phyloP scores from a whole-genome alignment of 2,888 invertebrate species.

The Andrena camellia region DNA sequence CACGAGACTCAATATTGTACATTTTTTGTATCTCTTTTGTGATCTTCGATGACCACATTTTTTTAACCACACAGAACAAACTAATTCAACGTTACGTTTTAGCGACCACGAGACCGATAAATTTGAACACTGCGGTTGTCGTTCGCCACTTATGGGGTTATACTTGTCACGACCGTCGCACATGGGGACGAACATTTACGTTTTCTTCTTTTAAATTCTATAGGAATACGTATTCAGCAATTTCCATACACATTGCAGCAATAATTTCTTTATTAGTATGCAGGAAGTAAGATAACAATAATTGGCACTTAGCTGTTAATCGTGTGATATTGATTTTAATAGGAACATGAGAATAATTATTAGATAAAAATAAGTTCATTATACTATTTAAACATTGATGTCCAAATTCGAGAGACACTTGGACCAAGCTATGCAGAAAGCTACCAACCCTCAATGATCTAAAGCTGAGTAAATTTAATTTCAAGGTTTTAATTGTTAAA shows the following conservation, averaged over 20 bases:
- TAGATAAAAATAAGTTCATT: too few species aligned
- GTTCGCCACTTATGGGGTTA: conserved; percentile 28
- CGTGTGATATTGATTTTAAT: too few species aligned
- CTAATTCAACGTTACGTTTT: conserved; percentile 46
- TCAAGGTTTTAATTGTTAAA: too few species aligned
- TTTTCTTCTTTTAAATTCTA: background rate
- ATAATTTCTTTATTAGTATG: background rate
- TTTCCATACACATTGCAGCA: background rate
- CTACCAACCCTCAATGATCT: too few species aligned
- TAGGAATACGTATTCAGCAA: background rate
- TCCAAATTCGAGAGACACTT: too few species aligned
- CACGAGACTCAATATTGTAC: conserved; percentile 1
- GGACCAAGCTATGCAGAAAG: too few species aligned
- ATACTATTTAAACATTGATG: too few species aligned
- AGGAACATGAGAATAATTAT: too few species aligned
- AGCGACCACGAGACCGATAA: conserved; percentile 46
- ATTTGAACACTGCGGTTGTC: conserved; percentile 53
- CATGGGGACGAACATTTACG: background rate
- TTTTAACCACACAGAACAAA: conserved; percentile 56
- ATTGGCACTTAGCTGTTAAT: too few species aligned
- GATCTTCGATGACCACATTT: conserved; percentile 27
- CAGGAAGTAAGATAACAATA: background rate
- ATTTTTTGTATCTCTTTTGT: background rate
- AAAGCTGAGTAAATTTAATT: too few species aligned
- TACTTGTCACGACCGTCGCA: conserved; percentile 29